Base-by-base conservation (phyloP, 2,888 invertebrate species). In the Drosophila kambysellisi region DNA sequence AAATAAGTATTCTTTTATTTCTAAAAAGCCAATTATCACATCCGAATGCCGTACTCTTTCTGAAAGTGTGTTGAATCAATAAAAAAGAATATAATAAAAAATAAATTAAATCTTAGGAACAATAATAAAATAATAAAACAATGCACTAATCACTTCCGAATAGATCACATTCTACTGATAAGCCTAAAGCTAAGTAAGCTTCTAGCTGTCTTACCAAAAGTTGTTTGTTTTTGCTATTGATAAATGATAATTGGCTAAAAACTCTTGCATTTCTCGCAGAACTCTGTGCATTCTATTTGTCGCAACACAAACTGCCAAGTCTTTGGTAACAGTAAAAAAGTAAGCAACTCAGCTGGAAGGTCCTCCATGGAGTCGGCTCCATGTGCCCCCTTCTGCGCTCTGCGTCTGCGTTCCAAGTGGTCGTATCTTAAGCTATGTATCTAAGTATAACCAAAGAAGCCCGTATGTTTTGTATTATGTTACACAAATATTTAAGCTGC, bases 401-500 rank as follows among this genome's bases (percentile, higher is more conserved):
- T 51, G 63, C 30, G 15, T 25, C 20, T 25, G 15, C 20, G 25
- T 46, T 46, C 59, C 53, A 60, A 66, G 60, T 72, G 62, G 65
- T 39, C 64, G 75, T 84, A 82, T 89, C 89, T 87, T 83, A 70
- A 84, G 89, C 85, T 70, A 77, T 82, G 85, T 76, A 85, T 89
- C 88, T 86, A 89, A 86, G 88, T 85, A 86, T 85, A 82, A 71
- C 88, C 88, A 85, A 88, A 88, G 85, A 86, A 89, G 88, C 85
- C 89, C 90, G 89, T 86, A 86, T 86, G 85, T 89, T 88, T 88
- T 86, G 85, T 89, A 86, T 86, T 86, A 89, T 89, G 90, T 86
- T 86, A 86, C 85, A 86, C 85, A 89, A 86, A 86, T 86, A 88
- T 89, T 85, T 85, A 85, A 85, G 85, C 85, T 89, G 85, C 66